These are phyloP conservation scores for Leptinotarsa texana DNA, from an alignment of 1,140 invertebrate genomes.

Conservation along the genomic window DNA sequence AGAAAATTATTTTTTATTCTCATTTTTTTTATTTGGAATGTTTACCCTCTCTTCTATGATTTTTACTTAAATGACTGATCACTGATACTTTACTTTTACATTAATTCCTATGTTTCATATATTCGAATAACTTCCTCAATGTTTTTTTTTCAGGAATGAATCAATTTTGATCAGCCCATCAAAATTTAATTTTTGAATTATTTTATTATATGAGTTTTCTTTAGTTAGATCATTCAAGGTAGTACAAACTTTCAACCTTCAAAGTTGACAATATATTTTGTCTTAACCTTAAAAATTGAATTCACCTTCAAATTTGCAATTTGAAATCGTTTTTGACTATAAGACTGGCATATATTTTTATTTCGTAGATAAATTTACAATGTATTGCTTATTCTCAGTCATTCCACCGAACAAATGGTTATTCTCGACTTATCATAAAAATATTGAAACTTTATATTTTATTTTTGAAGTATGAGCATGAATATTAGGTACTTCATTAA, in stretches of 20 bases:
- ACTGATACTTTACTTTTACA: slow-evolving; percentile 54
- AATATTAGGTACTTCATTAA: too few species aligned
- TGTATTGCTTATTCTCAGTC: slow-evolving; percentile 53
- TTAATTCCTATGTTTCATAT: slow-evolving; percentile 59
- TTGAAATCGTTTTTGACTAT: slow-evolving; percentile 59
- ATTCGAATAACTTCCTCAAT: slow-evolving; percentile 44
- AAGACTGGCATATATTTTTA: slow-evolving; percentile 56
- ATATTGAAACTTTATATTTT: too few species aligned
- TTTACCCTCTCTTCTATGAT: background rate
- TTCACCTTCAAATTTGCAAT: slow-evolving; percentile 61
- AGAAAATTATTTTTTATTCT: too few species aligned
- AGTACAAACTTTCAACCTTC: slow-evolving; percentile 63
- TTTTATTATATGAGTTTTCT: slow-evolving; percentile 51
- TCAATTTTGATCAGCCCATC: background rate
- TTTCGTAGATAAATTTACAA: slow-evolving; percentile 62
- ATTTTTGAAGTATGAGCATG: too few species aligned
- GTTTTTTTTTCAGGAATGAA: slow-evolving; percentile 25
- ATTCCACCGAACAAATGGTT: too few species aligned
- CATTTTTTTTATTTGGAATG: too few species aligned
- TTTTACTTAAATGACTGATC: slow-evolving; percentile 61
- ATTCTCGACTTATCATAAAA: too few species aligned
- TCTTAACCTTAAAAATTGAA: slow-evolving; percentile 56
- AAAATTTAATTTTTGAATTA: slow-evolving; percentile 21
- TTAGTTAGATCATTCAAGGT: slow-evolving; percentile 57
- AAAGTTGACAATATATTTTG: slow-evolving; percentile 57